Conservation (phyloP, 2,113 vertebrate genomes). For the Rhinoptilus africanus region DNA sequence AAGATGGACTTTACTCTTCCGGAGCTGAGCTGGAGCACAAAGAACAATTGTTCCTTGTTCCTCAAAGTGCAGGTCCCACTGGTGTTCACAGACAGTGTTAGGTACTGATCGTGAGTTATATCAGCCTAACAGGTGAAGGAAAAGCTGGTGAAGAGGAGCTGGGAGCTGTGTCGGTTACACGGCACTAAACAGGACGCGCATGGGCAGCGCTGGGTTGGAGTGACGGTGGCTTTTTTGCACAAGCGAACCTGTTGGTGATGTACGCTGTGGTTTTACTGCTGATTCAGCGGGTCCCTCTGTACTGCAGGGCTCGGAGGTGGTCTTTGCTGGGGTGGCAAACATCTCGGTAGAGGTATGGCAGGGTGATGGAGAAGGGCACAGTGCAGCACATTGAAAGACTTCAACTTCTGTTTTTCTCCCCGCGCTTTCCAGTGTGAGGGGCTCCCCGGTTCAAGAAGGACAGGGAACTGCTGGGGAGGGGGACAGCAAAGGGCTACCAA, state of each 20-base stretch:
- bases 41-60: background rate
- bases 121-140: background rate
- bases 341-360: background rate
- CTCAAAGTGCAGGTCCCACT: background rate
- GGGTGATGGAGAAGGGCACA: background rate
- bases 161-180: fast-evolving
- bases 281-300: fast-evolving
- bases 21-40: background rate
- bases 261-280: fast-evolving
- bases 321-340: background rate
- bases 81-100: fast-evolving
- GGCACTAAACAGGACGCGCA: fast-evolving
- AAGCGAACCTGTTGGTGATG: fast-evolving
- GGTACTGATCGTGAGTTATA: fast-evolving
- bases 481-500: no score
- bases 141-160: background rate
- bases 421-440: background rate
- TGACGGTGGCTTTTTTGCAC: background rate
- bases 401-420: background rate
- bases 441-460: no score
- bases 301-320: fast-evolving
- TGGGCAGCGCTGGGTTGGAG: background rate
- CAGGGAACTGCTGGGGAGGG: no score
- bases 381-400: background rate
- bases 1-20: constrained; percentile 12